Conservation (phyloP, 2,888 invertebrate genomes). For the Heterodera filipjevi region DNA sequence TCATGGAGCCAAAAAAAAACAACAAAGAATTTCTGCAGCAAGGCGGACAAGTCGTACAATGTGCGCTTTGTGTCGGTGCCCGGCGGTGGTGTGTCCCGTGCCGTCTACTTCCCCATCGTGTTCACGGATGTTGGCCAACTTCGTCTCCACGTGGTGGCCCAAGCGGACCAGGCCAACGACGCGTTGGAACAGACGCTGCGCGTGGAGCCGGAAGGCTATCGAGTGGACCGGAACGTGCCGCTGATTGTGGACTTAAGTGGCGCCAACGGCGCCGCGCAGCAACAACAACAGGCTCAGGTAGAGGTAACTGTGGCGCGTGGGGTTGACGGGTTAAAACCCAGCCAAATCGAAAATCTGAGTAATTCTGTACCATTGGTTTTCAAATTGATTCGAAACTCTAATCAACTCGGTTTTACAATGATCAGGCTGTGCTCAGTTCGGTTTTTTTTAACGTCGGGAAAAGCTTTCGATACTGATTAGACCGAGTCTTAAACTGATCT, state of each 20-base stretch:
- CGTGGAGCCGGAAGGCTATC: slow-evolving; percentile 78
- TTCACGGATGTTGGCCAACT: slow-evolving; percentile 74
- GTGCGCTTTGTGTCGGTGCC: slow-evolving; percentile 59
- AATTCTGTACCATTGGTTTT: too few relatives aligned
- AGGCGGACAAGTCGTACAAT: slow-evolving; percentile 49
- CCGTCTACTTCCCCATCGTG: slow-evolving; percentile 79
- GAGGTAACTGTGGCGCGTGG: too few relatives aligned
- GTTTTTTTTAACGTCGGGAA: too few relatives aligned
- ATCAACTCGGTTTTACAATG: too few relatives aligned
- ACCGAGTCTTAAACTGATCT: too few relatives aligned
- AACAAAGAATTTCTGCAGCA: slow-evolving; percentile 33
- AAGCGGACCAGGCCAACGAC: slow-evolving; percentile 74
- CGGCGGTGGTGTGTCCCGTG: slow-evolving; percentile 63
- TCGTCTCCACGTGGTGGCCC: slow-evolving; percentile 49
- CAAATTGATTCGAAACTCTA: too few relatives aligned
- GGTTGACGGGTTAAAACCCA: too few relatives aligned
- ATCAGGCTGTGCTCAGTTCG: too few relatives aligned
- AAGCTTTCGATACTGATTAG: too few relatives aligned
- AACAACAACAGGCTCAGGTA: slow-evolving; percentile 32
- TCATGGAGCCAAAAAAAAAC: background rate
- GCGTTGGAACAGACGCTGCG: slow-evolving; percentile 75
- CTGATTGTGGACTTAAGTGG: slow-evolving; percentile 75
- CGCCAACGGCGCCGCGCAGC: background rate
- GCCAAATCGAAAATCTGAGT: too few relatives aligned
- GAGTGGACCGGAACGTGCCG: slow-evolving; percentile 77